Evolutionary conservation across 2,888 invertebrate genomes (phyloP), one percentile per base, ranked within the genome.

Genomic region (Andrena camellia): DNA sequence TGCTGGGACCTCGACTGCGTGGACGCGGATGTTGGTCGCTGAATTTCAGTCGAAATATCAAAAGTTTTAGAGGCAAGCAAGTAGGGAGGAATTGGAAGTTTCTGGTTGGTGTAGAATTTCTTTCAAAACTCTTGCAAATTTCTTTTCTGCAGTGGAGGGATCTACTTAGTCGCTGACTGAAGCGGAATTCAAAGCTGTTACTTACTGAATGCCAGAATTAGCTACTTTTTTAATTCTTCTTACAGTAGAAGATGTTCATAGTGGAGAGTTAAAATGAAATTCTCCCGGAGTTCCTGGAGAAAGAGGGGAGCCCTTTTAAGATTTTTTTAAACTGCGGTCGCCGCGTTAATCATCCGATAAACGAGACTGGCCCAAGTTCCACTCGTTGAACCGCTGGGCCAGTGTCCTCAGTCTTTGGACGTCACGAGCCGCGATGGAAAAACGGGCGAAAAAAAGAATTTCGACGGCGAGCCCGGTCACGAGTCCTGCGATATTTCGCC

Each of bases 381-480:
- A 89, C 85, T 86, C 87, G 86, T 86, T 84, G 90, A 91, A 92
- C 90, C 91, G 88, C 91, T 90, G 78, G 86, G 78, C 81, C 84
- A 68, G 77, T 74, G 76, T 84, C 75, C 68, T 82, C 63, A 77
- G 82, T 54, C 42, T 50, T 76, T 67, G 50, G 70, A 64, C 35
- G 59, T 10, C 50, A 42, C 35, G 68, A 17, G 31, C 48, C 78
- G 35, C 42, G 48, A 54, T 7, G 59, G 26, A 4, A 66, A 81
- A 72, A 70, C 2, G n/a, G 42, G 42, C 23, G 60, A 67, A 26
- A 54, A 67, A 26, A 54, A 71, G 35, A 35, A 80, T 71, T 71
- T 68, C 62, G 26, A 42, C 20, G 23, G 52, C 7, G 7, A 17
- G 64, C 20, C 26, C 48, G 20, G 42, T n/a, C 33, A 26, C 52